Percentiles rank a stretch among this genome's conserved stretches.
Evolutionary conservation across 2,113 vertebrate species (phyloP).

Genomic region (Astur gentilis): DNA sequence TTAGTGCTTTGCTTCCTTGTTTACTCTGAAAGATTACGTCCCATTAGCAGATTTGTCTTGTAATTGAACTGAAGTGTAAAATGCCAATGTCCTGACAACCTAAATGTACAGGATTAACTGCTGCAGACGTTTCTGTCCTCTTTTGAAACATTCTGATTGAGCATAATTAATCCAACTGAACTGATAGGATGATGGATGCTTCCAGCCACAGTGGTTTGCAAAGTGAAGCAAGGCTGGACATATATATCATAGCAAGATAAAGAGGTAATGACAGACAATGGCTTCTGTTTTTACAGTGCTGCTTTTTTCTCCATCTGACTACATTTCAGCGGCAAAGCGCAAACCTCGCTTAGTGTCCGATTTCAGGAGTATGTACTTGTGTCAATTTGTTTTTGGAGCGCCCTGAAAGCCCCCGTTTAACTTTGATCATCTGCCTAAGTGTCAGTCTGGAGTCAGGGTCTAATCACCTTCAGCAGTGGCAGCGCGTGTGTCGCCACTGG

Average conservation of each 20-base stretch:
- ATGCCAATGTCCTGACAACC: slow-evolving; percentile 43
- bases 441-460: neutral
- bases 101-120: neutral
- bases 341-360: neutral
- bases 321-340: neutral
- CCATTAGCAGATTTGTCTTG: slow-evolving; percentile 63
- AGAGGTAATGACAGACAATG: neutral
- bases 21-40: slow-evolving; percentile 52
- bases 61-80: slow-evolving; percentile 61
- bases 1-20: slow-evolving; percentile 48
- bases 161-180: slow-evolving; percentile 20
- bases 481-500: neutral
- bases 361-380: neutral
- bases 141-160: slow-evolving; percentile 39
- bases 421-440: neutral
- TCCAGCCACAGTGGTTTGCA: neutral
- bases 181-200: neutral
- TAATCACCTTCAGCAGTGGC: rapidly evolving
- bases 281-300: neutral
- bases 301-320: neutral
- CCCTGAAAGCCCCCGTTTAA: neutral
- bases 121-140: neutral
- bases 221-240: neutral
- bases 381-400: neutral
- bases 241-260: neutral